Evolutionary conservation across 2,888 invertebrate genomes (phyloP), one percentile per base, ranked within the genome.

Genomic region (Onthophagus sagittarius): DNA sequence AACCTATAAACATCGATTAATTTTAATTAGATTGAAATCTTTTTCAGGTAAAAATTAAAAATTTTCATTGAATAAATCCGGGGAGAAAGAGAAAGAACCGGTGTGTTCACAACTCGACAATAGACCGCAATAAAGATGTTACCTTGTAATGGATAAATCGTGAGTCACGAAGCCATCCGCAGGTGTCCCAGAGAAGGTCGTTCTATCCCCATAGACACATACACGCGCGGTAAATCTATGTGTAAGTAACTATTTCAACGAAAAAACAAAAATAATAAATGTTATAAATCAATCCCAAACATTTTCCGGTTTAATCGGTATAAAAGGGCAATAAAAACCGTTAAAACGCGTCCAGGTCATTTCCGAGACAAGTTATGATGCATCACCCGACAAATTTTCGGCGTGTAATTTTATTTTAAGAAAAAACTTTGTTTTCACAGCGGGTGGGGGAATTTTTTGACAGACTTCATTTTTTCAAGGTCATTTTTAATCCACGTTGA

Each of bases 331-430:
- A 23, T 31, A 9, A 13, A 63, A 63, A 32, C 15, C 67, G 31
- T 23, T 23, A 23, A 67, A 23, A 67, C 15, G 11, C 7, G 31
- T 32, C 67, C 67, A 67, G 32, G 15, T 67, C 31, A 67, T 32
- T n/a, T 31, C 15, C 67, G 23, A 23, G 31, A 67, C 67, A 31
- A n/a, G 31, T 23, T 67, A 67, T 67, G 67, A 67, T 67, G 32
- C 67, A 67, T 67, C 67, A 23, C 23, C 67, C 0, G 23, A 67
- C 67, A 67, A 67, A 67, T 67, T 67, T 23, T 67, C 31, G 23
- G 32, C 67, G n/a, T 67, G 67, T 67, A 67, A 32, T n/a, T 32
- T 67, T 67, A 15, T 67, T 67, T 15, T 23, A 6, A 7, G 23
- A 14, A 23, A 23, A 67, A 67, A 53, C 39, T 4, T 9, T 9